Evolutionary conservation across 2,113 vertebrate species (phyloP), one percentile per base, ranked within the genome.

Genomic region (Leiothrix lutea): DNA sequence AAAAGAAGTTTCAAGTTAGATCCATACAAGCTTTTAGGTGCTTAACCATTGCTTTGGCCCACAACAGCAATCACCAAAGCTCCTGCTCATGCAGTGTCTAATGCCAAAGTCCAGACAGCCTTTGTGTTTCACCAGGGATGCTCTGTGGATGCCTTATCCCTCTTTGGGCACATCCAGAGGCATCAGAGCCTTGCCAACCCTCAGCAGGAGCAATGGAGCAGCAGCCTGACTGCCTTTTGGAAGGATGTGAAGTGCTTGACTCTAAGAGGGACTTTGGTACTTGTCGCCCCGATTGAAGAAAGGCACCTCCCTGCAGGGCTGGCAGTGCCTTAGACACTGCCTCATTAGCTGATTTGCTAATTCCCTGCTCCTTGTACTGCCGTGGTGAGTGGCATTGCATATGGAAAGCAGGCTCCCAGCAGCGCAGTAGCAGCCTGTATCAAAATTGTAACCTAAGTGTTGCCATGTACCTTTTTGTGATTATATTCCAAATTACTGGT

Each of bases 331-430:
- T 57, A 35, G 40, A 12, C 61, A 10, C 29, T 35, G 53, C 45
- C 86, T 45, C 36, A 12, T 21, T 7, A 28, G 40, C 33, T n/a
- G 42, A 8, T 50, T 18, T 8, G 56, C 31, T 31, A 31, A 66
- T 50, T 92, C 48, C 22, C 57, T 33, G 50, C 56, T 74, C 31
- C 80, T n/a, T 9, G n/a, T 1, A 2, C 47, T 25, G 45, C 81
- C 16, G 16, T 3, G 60, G 36, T 16, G 22, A 33, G 31, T 58
- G 25, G 50, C 31, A 8, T 1, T 1, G 8, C 14, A 0, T 1
- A 14, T 3, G 25, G 53, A 70, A 81, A 38, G 47, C 36, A 31
- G 36, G 16, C 25, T 45, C 21, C 33, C 14, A 24, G 17, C 35
- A 18, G 57, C 0, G 3, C 1, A 24, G 38, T 3, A 40, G 25